Percentiles rank a stretch among this genome's conserved stretches.
Evolutionary conservation across 2,113 vertebrate genomes (phyloP).

Genomic region (Ellobius talpinus): DNA sequence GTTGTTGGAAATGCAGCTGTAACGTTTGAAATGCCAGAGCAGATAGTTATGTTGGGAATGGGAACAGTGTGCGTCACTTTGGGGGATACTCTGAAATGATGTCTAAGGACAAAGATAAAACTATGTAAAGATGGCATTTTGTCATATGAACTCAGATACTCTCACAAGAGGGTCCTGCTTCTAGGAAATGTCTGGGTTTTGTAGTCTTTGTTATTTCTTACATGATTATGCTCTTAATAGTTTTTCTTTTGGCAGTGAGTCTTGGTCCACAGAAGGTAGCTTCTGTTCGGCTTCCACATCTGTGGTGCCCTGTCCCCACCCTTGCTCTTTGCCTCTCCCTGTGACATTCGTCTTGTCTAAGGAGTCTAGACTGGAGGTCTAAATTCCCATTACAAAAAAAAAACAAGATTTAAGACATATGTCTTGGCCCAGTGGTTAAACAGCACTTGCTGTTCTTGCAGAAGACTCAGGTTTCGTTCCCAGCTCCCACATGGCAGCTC

Average conservation of each 20-base stretch:
- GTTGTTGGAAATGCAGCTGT: neutral
- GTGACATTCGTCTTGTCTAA: neutral
- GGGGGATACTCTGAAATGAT: neutral
- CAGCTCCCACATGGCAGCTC: neutral
- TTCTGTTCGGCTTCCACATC: neutral
- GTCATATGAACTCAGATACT: neutral
- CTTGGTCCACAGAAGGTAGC: neutral
- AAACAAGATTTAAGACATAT: neutral
- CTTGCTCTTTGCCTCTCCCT: neutral
- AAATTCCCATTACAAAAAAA: neutral
- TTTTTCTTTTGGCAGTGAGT: conserved; percentile 7
- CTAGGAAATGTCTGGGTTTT: neutral
- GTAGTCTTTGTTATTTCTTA: conserved; percentile 15
- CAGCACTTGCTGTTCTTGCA: neutral
- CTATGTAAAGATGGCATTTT: neutral
- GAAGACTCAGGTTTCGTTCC: neutral
- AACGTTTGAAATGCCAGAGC: neutral
- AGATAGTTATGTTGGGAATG: neutral
- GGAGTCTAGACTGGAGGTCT: neutral
- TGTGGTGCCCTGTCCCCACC: neutral
- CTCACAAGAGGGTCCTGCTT: neutral
- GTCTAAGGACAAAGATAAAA: conserved; percentile 14
- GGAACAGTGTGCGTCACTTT: neutral
- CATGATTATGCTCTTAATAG: neutral
- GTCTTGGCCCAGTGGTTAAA: neutral